These are phyloP conservation scores for Varecia variegata DNA, from an alignment of 2,797 vertebrate genomes.

Conservation along the genomic window DNA sequence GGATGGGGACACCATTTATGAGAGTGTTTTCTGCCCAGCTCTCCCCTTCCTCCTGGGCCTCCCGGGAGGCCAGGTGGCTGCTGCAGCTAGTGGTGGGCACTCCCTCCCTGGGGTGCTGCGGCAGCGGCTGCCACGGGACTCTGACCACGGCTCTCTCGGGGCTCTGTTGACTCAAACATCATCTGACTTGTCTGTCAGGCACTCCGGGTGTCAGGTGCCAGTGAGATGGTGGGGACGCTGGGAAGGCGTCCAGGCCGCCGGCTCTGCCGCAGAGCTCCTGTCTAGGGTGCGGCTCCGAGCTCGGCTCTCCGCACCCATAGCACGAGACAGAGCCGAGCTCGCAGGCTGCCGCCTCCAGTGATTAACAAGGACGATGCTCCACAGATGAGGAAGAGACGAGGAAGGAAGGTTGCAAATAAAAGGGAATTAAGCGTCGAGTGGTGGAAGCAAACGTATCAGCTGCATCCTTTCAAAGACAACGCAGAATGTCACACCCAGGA, in stretches of 20 bases:
- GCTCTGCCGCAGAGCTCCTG: background rate
- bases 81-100: background rate
- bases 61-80: background rate
- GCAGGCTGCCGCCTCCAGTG: background rate
- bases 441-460: background rate
- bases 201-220: constrained; percentile 34
- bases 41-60: background rate
- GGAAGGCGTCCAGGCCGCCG: background rate
- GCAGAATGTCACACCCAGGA: background rate
- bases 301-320: background rate
- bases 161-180: constrained; percentile 77
- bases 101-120: constrained; percentile 51
- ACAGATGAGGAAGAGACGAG: background rate
- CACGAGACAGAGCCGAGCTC: background rate
- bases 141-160: constrained; percentile 58
- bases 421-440: background rate
- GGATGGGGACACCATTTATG: background rate
- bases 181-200: constrained; percentile 56
- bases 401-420: background rate
- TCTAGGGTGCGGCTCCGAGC: background rate
- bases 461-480: background rate
- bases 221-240: background rate
- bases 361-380: background rate
- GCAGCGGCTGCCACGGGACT: constrained; percentile 62
- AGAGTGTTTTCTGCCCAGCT: fast-evolving